phyloP scores from a whole-genome alignment of 2,113 vertebrate genomes.

The Lathamus discolor region DNA sequence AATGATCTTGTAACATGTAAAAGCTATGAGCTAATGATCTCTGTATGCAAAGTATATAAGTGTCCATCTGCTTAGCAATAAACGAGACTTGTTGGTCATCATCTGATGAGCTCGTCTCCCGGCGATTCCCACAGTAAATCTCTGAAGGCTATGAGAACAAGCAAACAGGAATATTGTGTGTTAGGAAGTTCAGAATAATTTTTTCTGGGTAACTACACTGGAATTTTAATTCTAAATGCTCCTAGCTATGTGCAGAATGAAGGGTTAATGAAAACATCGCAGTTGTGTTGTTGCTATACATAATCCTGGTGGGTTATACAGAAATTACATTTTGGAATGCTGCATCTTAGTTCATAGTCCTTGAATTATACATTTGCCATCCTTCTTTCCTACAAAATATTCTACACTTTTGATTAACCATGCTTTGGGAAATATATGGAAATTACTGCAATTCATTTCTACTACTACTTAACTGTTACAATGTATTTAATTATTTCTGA shows the following conservation, averaged over 20 bases:
- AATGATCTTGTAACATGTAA: too few relatives aligned
- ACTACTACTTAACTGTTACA: neutral
- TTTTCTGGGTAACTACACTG: neutral
- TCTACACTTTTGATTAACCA: neutral
- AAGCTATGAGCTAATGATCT: too few relatives aligned
- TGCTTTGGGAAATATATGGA: neutral
- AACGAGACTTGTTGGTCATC: too few relatives aligned
- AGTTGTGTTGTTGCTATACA: rapidly evolving
- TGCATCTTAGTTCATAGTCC: neutral
- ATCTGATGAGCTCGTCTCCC: too few relatives aligned
- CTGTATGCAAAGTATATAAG: too few relatives aligned
- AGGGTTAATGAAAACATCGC: neutral
- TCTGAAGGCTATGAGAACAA: neutral
- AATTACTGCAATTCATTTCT: neutral
- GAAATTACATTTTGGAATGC: neutral
- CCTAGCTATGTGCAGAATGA: neutral
- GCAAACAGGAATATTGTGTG: neutral
- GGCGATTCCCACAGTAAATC: too few relatives aligned
- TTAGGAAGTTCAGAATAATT: neutral
- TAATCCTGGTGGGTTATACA: neutral
- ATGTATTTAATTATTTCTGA: neutral
- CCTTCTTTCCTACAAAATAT: neutral
- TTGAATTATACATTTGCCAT: neutral
- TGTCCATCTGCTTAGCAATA: too few relatives aligned
- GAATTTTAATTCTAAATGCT: neutral